Base-by-base conservation (phyloP, 1,140 invertebrate genomes). In the Meteorus sp. region DNA sequence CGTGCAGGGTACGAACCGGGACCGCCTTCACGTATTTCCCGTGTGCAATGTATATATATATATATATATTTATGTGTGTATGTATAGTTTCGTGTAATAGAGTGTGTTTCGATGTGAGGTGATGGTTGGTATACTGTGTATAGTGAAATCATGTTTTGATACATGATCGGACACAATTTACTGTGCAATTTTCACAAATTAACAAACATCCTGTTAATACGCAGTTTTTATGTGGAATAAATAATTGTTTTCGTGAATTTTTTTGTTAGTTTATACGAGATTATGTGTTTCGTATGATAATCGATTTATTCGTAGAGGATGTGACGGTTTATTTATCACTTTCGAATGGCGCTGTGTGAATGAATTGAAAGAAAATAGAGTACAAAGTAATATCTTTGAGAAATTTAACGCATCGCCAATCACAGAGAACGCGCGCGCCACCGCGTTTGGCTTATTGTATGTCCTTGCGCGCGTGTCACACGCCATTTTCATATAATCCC, bases 341-440 rank as follows among this genome's bases (percentile, higher is more conserved):
- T 33, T 6, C 11, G 3, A 39, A 39, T n/a, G 35, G 15, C 35
- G 15, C 9, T 9, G 27, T 29, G 15, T 39, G 15, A 39, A n/a
- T 13, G 35, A 8, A 39, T n/a, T 11, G 3, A 13, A 39, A 4
- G 3, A n/a, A 11, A 39, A 39, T 39, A 25, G 15, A 52, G 17
- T 17, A 55, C 47, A 56, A 48, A 67, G 63, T 62, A 68, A 68
- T 63, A 66, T 69, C 69, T 65, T 41, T 61, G 8, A 44, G 56
- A 62, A 61, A 62, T 67, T 69, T 69, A 69, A 69, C 65, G 69
- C 65, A 62, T 66, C 58, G 62, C 60, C 69, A 71, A 69, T 71
- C 69, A 69, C 65, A 71, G 62, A 60, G 63, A 47, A 58, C 7
- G 35, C 45, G 55, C 11, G 33, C 41, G 20, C 5, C 44, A 39